A percentile compares a stretch with the other conserved stretches of the same genome.
Conservation (phyloP, 1,140 invertebrate genomes). For the Ptiloglossa arizonensis region DNA sequence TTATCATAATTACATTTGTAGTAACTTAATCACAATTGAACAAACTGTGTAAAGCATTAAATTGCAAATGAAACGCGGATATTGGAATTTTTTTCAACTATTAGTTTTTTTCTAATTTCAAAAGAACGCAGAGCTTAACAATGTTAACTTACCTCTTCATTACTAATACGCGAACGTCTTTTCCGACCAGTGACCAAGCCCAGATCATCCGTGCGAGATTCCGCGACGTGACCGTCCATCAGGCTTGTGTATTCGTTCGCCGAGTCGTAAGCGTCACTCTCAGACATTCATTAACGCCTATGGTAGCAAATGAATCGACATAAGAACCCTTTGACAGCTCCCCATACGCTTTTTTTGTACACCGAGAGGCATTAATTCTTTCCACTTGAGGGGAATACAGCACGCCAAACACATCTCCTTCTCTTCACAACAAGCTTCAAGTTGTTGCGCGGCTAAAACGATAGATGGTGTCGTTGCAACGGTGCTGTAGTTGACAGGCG, state of each 20-base stretch:
- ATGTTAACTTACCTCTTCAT: slow-evolving; percentile 68
- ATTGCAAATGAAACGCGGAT: too few relatives aligned
- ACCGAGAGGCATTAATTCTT: too few relatives aligned
- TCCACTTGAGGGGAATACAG: too few relatives aligned
- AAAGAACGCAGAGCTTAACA: not conserved
- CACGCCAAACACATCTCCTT: too few relatives aligned
- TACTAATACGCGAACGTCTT: slow-evolving; percentile 71
- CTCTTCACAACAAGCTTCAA: too few relatives aligned
- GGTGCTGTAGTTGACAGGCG: too few relatives aligned
- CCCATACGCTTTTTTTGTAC: not conserved
- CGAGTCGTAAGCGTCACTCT: slow-evolving; percentile 79
- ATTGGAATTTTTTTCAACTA: too few relatives aligned
- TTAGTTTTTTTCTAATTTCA: too few relatives aligned
- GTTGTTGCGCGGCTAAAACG: too few relatives aligned
- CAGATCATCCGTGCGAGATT: slow-evolving; percentile 76
- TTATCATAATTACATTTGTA: not conserved
- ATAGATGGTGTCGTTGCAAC: too few relatives aligned
- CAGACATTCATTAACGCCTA: slow-evolving; percentile 80
- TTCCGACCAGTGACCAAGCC: slow-evolving; percentile 74
- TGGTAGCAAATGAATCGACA: slow-evolving; percentile 19
- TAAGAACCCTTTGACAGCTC: slow-evolving; percentile 20
- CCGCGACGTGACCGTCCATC: slow-evolving; percentile 90
- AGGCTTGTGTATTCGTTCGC: slow-evolving; percentile 89
- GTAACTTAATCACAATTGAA: too few relatives aligned
- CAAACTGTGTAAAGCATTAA: too few relatives aligned